These are phyloP conservation scores for Acleris sparsana DNA, from an alignment of 2,888 invertebrate species.

Conservation along the genomic window DNA sequence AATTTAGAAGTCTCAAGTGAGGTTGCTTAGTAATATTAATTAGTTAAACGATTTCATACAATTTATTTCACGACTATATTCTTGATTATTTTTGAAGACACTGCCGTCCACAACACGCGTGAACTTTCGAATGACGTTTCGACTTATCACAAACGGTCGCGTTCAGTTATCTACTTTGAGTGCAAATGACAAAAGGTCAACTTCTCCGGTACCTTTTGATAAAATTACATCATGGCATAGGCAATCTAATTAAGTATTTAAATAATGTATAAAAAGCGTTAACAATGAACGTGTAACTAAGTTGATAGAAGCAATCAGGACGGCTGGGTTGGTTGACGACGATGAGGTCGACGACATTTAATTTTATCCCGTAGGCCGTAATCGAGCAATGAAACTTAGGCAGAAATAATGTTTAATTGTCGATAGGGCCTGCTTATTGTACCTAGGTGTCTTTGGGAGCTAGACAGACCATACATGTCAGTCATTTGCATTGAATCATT, in stretches of 20 bases:
- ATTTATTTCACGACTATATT: constrained; percentile 28
- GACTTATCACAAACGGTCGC: constrained; percentile 38
- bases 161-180: constrained; percentile 39
- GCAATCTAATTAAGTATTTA: constrained; percentile 24
- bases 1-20: background rate
- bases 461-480: too few relatives aligned
- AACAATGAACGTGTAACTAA: constrained; percentile 31
- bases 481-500: too few relatives aligned
- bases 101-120: constrained; percentile 57
- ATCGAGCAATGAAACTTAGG: too few relatives aligned
- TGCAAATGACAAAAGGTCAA: constrained; percentile 47
- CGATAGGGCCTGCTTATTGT: too few relatives aligned
- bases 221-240: constrained; percentile 42
- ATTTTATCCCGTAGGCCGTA: too few relatives aligned
- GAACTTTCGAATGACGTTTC: constrained; percentile 65
- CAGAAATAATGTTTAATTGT: too few relatives aligned
- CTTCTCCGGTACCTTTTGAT: constrained; percentile 42
- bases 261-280: constrained; percentile 22
- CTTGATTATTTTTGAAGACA: constrained; percentile 41
- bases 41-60: constrained; percentile 24
- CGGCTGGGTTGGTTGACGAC: background rate
- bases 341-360: too few relatives aligned
- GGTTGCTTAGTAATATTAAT: background rate
- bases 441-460: too few relatives aligned
- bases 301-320: constrained; percentile 10